Conservation (phyloP, 2,888 invertebrate genomes). For the Apotomis capreana region DNA sequence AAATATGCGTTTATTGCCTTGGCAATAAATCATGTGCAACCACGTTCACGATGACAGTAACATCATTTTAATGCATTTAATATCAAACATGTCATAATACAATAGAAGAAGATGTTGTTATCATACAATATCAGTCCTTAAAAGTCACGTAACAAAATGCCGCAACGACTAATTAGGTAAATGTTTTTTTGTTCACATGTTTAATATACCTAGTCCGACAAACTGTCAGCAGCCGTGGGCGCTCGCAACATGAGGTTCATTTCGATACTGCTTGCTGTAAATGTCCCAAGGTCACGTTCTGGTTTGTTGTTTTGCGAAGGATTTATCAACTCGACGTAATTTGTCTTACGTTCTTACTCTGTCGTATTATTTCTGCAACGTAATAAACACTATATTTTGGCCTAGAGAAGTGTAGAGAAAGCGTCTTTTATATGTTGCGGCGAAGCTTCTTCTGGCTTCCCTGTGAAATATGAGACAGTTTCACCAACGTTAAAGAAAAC, state of each 20-base stretch:
- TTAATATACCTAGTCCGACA: neutral
- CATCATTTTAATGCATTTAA: neutral
- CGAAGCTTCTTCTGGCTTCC: constrained; percentile 48
- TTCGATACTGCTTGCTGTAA: constrained; percentile 77
- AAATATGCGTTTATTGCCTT: neutral
- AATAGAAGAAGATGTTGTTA: neutral
- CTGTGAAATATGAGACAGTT: constrained; percentile 30
- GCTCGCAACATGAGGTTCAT: constrained; percentile 72
- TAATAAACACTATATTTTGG: constrained; percentile 29
- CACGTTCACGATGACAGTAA: neutral
- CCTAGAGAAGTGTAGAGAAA: constrained; percentile 44
- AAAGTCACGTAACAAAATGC: constrained; percentile 12
- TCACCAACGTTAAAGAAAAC: neutral
- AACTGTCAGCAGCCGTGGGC: constrained; percentile 43
- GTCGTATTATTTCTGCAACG: constrained; percentile 10
- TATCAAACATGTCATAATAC: neutral
- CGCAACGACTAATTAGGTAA: neutral
- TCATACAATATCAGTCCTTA: neutral
- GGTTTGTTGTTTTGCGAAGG: constrained; percentile 74
- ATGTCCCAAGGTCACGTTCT: constrained; percentile 82
- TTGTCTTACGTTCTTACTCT: constrained; percentile 51
- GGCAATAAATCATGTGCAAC: neutral
- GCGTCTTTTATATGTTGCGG: constrained; percentile 45
- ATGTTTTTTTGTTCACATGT: neutral
- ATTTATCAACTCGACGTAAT: constrained; percentile 76